Base-by-base conservation (phyloP, 2,888 invertebrate species). In the Mylabris sibirica region DNA sequence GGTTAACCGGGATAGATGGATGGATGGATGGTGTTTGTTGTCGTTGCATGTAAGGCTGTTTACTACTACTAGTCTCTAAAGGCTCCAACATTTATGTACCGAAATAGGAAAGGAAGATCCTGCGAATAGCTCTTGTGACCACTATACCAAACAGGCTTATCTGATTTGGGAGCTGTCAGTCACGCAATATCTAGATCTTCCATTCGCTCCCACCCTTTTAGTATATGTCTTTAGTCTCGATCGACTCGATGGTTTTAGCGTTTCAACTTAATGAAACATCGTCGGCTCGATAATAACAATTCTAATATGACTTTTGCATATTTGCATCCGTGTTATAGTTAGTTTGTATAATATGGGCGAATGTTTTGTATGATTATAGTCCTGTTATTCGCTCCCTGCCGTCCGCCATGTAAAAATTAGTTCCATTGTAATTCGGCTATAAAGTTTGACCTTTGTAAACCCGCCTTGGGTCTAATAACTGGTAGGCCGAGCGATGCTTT, bases 371-470 rank as follows among this genome's bases (percentile, higher is more conserved):
- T 57, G 57, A 57, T 57, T 57, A 57, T 57, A 57, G 57, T 57
- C 24, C 30, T 57, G 26, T 57, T 57, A 57, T 57, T 24, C 24
- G 57, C 57, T 57, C 57, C 57, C 57, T 57, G 57, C 57, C 24
- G 57, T 57, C 14, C 22, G 59, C 60, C 72, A 71, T 73, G 71
- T 79, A 81, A 81, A 81, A 81, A 81, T 79, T 78, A 79, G 79
- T 79, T 78, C 81, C 79, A 82, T 81, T 82, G 82, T 82, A 82
- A 82, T 81, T 81, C 78, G 82, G 77, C 80, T 78, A 80, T 82
- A 83, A 82, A 82, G 80, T 83, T 81, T 81, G 82, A 82, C 82
- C 83, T 83, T 82, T 82, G 81, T 81, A 80, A 82, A 81, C 79
- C 78, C 79, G 81, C 80, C 80, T 79, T 78, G 76, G 77, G 79